These are phyloP conservation scores for Channallabes apus DNA, from an alignment of 2,797 vertebrate species.

Conservation along the genomic window DNA sequence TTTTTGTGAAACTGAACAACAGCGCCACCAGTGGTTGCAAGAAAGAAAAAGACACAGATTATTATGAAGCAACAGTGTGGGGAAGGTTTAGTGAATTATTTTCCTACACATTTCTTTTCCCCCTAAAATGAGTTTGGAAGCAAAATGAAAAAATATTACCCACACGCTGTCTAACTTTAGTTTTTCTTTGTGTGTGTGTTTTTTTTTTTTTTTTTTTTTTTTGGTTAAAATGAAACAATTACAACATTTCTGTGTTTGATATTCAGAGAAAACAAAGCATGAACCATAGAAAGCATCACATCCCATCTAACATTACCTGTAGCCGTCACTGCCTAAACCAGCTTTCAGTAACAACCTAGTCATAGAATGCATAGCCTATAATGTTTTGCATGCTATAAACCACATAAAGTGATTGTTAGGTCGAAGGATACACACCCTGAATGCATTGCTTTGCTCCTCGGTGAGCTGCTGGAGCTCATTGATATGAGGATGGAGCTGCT, in stretches of 20 bases:
- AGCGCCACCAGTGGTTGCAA: neutral
- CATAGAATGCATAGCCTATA: too few species aligned
- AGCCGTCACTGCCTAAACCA: neutral
- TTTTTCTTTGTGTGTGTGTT: neutral
- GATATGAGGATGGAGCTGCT: conserved; percentile 74
- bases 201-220: neutral
- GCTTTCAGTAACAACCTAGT: neutral
- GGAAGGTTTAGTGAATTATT: neutral
- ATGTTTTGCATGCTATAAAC: neutral
- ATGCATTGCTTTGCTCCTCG: conserved; percentile 72
- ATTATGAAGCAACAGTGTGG: neutral
- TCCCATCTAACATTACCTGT: neutral
- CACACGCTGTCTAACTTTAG: neutral
- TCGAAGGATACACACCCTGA: conserved; percentile 74
- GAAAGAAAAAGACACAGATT: neutral
- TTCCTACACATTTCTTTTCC: neutral
- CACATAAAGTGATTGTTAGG: neutral
- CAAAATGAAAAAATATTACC: neutral
- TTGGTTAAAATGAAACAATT: neutral
- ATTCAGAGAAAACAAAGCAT: neutral
- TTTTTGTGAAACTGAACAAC: neutral
- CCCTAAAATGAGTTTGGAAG: neutral
- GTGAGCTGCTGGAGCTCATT: conserved; percentile 79
- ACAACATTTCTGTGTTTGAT: neutral
- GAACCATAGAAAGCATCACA: neutral